phyloP scores from a whole-genome alignment of 2,888 invertebrate genomes.

The Dinocampus coccinellae region DNA sequence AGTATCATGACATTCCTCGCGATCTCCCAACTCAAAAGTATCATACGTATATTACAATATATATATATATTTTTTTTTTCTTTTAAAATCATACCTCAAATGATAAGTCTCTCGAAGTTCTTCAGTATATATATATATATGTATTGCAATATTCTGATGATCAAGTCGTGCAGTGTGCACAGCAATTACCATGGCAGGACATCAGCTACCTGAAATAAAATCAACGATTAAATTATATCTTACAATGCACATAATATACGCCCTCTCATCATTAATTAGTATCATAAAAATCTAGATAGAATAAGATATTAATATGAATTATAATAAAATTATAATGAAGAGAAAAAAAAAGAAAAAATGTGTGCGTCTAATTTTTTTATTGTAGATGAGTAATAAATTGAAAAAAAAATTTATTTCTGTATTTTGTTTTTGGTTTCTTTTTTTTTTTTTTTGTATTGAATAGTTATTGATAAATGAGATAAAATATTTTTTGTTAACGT shows the following conservation, averaged over 20 bases:
- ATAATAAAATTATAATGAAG: too few relatives aligned
- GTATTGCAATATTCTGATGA: conserved; percentile 8
- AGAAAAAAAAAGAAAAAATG: too few relatives aligned
- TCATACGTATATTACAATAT: conserved; percentile 36
- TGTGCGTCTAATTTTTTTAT: too few relatives aligned
- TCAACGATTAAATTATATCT: conserved; percentile 1
- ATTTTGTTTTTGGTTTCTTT: too few relatives aligned
- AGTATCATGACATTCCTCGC: background rate
- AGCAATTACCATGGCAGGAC: conserved; percentile 18
- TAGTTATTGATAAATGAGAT: too few relatives aligned
- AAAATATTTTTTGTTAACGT: too few relatives aligned
- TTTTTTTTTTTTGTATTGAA: too few relatives aligned
- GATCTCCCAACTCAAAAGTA: conserved; percentile 26
- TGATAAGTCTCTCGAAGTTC: background rate
- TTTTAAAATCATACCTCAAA: conserved; percentile 6
- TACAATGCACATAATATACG: background rate
- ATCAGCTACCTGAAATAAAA: conserved; percentile 18
- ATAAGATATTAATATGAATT: too few relatives aligned
- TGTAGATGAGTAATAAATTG: too few relatives aligned
- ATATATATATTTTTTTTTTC: conserved; percentile 6
- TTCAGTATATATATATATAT: conserved; percentile 35
- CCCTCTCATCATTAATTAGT: background rate
- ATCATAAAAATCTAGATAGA: too few relatives aligned
- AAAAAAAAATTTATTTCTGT: too few relatives aligned
- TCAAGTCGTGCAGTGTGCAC: background rate